Percentiles rank a stretch among this genome's conserved stretches.
These are phyloP conservation scores for Dendronephthya gigantea DNA, from an alignment of 64 coral and sea anemone genomes.

Conservation along the genomic window DNA sequence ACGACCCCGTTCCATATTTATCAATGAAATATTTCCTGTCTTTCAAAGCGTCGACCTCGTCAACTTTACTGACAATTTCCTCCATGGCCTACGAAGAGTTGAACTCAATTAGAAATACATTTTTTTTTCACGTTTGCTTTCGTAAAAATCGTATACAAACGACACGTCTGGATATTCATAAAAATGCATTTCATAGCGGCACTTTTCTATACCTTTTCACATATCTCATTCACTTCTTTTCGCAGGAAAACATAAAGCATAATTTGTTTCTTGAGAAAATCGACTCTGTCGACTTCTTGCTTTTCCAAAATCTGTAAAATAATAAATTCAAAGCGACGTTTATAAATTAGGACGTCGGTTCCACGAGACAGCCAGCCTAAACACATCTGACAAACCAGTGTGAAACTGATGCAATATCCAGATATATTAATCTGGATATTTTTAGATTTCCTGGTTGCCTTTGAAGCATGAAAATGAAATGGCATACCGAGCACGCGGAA, in stretches of 20 bases:
- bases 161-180: too few species aligned
- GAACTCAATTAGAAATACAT: background rate
- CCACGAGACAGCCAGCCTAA: too few species aligned
- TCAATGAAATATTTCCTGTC: background rate
- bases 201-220: constrained; percentile 19
- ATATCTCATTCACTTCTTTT: constrained; percentile 10
- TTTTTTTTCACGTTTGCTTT: background rate
- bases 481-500: background rate
- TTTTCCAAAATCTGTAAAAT: background rate
- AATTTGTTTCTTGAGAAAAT: constrained; percentile 13
- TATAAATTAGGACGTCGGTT: too few species aligned
- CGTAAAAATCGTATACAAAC: too few species aligned
- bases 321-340: too few species aligned
- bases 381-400: too few species aligned
- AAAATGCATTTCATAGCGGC: background rate
- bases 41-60: background rate
- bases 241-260: background rate
- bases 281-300: constrained; percentile 7
- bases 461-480: background rate
- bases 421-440: too few species aligned
- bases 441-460: background rate
- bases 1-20: background rate
- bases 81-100: background rate
- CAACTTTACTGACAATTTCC: background rate
- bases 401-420: too few species aligned